phyloP scores from a whole-genome alignment of 2,888 invertebrate genomes.

The Drosophila borborema region DNA sequence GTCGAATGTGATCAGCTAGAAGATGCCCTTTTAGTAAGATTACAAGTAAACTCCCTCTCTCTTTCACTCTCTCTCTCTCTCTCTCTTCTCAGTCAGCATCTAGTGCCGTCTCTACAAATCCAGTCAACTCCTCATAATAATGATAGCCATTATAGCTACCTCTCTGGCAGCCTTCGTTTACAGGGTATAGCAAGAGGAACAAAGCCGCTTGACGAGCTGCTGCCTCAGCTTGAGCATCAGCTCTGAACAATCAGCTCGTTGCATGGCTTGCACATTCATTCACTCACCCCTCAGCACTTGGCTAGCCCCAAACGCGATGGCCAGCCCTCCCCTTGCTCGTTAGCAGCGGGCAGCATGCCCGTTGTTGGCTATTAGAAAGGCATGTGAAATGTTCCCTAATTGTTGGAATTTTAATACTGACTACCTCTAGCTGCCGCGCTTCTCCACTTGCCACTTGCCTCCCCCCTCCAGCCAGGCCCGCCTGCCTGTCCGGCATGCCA shows the following conservation, averaged over 20 bases:
- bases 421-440: conserved; percentile 29
- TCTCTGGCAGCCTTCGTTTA: not conserved
- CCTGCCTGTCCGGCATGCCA: conserved; percentile 20
- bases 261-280: conserved; percentile 57
- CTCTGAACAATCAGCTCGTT: conserved; percentile 67
- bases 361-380: conserved; percentile 81
- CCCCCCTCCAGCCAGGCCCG: too few relatives aligned
- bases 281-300: not conserved
- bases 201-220: conserved; percentile 71
- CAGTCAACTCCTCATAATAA: too few relatives aligned
- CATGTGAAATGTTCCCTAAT: conserved; percentile 82
- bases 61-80: too few relatives aligned
- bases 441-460: too few relatives aligned
- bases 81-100: too few relatives aligned
- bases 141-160: not conserved
- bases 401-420: conserved; percentile 80
- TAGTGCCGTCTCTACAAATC: too few relatives aligned
- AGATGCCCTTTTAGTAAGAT: not conserved
- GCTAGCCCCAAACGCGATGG: not conserved
- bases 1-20: not conserved
- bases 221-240: conserved; percentile 33
- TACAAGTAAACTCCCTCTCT: too few relatives aligned
- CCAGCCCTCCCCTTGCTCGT: conserved; percentile 8
- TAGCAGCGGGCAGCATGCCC: conserved; percentile 47
- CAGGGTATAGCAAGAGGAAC: conserved; percentile 50